Conservation (phyloP, 2,113 vertebrate species). For the Lutjanus erythropterus region DNA sequence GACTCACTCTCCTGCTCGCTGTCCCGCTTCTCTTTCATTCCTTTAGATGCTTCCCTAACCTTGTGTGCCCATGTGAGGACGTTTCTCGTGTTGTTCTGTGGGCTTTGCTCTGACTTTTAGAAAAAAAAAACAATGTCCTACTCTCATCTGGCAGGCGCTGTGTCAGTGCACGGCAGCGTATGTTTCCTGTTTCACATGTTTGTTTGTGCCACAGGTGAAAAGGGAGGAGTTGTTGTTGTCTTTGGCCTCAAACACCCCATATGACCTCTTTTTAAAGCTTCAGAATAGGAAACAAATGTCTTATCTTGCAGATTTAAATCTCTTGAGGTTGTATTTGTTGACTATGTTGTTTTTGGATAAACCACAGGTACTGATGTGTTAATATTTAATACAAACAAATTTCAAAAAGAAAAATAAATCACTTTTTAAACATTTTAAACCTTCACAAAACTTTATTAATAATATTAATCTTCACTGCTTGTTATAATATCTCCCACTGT, state of each 20-base stretch:
- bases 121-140: constrained; percentile 6
- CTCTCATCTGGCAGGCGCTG: constrained; percentile 37
- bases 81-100: constrained; percentile 9
- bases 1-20: constrained; percentile 63
- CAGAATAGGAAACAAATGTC: constrained; percentile 18
- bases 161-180: constrained; percentile 27
- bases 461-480: too few relatives aligned
- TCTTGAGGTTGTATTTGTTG: background rate
- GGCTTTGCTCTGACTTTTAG: background rate
- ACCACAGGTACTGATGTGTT: background rate
- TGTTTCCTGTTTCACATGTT: constrained; percentile 67
- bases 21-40: constrained; percentile 51
- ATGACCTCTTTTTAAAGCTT: constrained; percentile 2
- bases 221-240: constrained; percentile 16
- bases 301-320: constrained; percentile 15
- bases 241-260: constrained; percentile 35
- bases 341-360: background rate
- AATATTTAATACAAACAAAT: background rate
- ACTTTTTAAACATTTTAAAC: too few relatives aligned
- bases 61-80: background rate
- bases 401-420: background rate
- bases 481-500: constrained; percentile 1
- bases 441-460: too few relatives aligned
- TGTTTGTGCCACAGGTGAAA: constrained; percentile 62
- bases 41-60: constrained; percentile 17